These are phyloP conservation scores for Drosophila kambysellisi DNA, from an alignment of 2,888 invertebrate genomes.

Conservation along the genomic window DNA sequence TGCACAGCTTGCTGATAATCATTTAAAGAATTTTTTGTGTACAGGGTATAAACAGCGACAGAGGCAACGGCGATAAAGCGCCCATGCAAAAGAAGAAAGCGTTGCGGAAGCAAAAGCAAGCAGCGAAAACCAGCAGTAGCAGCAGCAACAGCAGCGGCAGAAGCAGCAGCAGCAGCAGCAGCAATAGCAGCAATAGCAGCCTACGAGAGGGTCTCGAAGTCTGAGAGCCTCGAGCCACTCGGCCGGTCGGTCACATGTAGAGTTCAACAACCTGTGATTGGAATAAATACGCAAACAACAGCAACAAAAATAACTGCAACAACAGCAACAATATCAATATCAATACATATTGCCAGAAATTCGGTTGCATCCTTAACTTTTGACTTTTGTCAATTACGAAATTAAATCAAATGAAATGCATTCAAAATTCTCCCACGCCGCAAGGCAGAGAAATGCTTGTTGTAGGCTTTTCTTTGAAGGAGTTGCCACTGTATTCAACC, in stretches of 20 bases:
- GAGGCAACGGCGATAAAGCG: conserved; percentile 39
- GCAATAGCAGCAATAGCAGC: conserved; percentile 31
- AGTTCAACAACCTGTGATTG: conserved; percentile 75
- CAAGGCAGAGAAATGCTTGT: not conserved
- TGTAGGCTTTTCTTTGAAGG: not conserved
- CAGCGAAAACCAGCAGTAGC: not conserved
- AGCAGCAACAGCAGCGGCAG: not conserved
- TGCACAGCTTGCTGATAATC: not conserved
- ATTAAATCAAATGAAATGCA: conserved; percentile 9
- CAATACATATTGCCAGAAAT: conserved; percentile 44
- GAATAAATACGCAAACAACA: conserved; percentile 41
- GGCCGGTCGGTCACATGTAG: conserved; percentile 74
- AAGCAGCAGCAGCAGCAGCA: conserved; percentile 1
- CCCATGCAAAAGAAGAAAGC: conserved; percentile 51
- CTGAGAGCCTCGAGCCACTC: conserved; percentile 70
- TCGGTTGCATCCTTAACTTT: conserved; percentile 9
- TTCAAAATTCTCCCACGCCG: not conserved
- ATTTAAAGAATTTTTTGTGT: not conserved
- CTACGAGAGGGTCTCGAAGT: conserved; percentile 51
- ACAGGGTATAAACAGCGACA: conserved; percentile 19
- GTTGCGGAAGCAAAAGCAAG: conserved; percentile 52
- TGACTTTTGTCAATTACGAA: conserved; percentile 33
- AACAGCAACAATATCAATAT: conserved; percentile 7
- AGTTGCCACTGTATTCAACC: not conserved
- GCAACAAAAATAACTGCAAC: conserved; percentile 16